These are phyloP conservation scores for Oncorhynchus keta DNA, from an alignment of 2,113 vertebrate genomes.

Conservation along the genomic window DNA sequence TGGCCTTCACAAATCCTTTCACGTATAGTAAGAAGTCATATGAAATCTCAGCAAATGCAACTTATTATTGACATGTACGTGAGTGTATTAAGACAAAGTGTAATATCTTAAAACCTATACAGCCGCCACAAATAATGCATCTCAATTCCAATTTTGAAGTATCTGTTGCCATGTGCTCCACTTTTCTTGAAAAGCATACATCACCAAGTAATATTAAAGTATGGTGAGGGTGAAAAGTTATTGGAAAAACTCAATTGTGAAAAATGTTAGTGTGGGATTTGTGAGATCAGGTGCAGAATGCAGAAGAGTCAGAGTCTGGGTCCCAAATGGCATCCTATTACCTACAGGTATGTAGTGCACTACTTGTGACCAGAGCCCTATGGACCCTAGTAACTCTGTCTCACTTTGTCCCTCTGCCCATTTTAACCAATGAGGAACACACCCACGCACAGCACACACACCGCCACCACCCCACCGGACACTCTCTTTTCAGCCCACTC, in stretches of 20 bases:
- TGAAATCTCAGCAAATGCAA: not conserved
- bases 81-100: slow-evolving; percentile 57
- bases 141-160: slow-evolving; percentile 44
- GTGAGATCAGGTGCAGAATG: slow-evolving; percentile 27
- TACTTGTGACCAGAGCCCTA: no score
- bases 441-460: no score
- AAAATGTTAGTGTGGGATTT: slow-evolving; percentile 33
- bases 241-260: slow-evolving; percentile 43
- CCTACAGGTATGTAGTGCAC: no score
- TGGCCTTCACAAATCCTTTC: not conserved
- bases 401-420: not conserved
- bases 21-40: not conserved
- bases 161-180: not conserved
- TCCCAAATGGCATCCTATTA: not conserved
- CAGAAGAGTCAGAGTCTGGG: slow-evolving; percentile 31
- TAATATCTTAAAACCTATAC: slow-evolving; percentile 57
- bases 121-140: slow-evolving; percentile 55
- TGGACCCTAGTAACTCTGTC: not conserved
- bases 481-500: no score
- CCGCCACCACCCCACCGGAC: not conserved
- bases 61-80: slow-evolving; percentile 44
- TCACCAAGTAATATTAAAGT: slow-evolving; percentile 52
- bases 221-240: slow-evolving; percentile 25
- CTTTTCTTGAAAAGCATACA: no score
- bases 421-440: not conserved